Conservation (phyloP, 2,113 vertebrate species). For the Cervus canadensis region DNA sequence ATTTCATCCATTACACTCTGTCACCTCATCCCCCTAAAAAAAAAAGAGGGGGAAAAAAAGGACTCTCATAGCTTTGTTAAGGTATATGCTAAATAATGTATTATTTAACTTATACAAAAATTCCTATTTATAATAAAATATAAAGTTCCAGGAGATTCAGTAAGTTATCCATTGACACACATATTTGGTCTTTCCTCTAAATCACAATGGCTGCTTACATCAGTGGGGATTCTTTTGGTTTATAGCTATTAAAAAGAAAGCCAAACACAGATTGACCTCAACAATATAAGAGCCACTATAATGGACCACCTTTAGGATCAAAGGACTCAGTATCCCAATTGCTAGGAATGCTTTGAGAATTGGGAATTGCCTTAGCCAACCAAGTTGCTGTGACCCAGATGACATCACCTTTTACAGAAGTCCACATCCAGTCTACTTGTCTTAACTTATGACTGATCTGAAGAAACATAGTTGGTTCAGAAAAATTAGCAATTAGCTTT, state of each 20-base stretch:
- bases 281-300: not conserved
- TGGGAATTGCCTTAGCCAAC: not conserved
- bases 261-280: not conserved
- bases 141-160: not conserved
- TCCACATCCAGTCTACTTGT: not conserved
- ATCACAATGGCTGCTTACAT: not conserved
- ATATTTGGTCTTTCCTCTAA: not conserved
- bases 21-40: not conserved
- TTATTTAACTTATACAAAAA: not conserved
- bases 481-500: not conserved
- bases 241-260: not conserved
- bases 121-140: not conserved
- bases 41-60: accelerated
- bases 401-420: not conserved
- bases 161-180: not conserved
- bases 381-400: not conserved
- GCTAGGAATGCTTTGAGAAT: not conserved
- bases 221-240: not conserved
- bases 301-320: not conserved
- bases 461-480: not conserved
- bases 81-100: not conserved
- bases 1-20: not conserved
- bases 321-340: not conserved
- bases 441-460: not conserved
- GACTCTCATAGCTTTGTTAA: not conserved